Evolutionary conservation across 1,140 invertebrate genomes (phyloP).

Genomic region (Venustaconcha ellipsiformis): DNA sequence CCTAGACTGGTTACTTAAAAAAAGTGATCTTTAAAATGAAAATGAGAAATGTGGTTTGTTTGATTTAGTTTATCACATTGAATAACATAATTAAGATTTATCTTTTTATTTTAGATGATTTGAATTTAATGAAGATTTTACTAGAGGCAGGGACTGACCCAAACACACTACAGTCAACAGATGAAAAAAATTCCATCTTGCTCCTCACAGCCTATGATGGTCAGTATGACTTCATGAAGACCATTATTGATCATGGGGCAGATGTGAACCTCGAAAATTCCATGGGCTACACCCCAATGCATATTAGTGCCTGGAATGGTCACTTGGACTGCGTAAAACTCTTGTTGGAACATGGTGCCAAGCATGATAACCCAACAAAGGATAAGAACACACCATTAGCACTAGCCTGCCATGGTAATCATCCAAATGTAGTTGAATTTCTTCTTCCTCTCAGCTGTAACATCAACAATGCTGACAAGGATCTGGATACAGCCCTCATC

Average conservation of each 20-base stretch:
- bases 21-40: too few relatives aligned
- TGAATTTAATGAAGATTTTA: conserved; percentile 37
- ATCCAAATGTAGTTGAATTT: conserved; percentile 36
- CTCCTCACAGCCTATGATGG: conserved; percentile 46
- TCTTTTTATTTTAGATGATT: conserved; percentile 37
- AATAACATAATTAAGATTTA: background rate
- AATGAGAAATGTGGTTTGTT: too few relatives aligned
- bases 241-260: conserved; percentile 42
- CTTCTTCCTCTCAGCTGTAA: conserved; percentile 54
- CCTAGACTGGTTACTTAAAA: too few relatives aligned
- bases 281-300: conserved; percentile 48
- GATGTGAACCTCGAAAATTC: conserved; percentile 34
- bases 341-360: conserved; percentile 39
- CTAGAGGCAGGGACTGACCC: conserved; percentile 52
- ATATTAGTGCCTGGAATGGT: conserved; percentile 58
- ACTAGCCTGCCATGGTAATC: conserved; percentile 53
- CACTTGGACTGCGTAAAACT: conserved; percentile 35
- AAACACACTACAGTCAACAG: conserved; percentile 22
- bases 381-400: conserved; percentile 56
- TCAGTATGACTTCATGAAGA: conserved; percentile 23
- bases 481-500: conserved; percentile 54
- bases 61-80: background rate
- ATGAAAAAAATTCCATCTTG: conserved; percentile 39
- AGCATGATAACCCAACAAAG: conserved; percentile 42
- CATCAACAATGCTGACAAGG: conserved; percentile 58